Percentiles rank a stretch among this genome's conserved stretches.
Conservation (phyloP, 1,140 invertebrate genomes). For the Drosophila tristis region DNA sequence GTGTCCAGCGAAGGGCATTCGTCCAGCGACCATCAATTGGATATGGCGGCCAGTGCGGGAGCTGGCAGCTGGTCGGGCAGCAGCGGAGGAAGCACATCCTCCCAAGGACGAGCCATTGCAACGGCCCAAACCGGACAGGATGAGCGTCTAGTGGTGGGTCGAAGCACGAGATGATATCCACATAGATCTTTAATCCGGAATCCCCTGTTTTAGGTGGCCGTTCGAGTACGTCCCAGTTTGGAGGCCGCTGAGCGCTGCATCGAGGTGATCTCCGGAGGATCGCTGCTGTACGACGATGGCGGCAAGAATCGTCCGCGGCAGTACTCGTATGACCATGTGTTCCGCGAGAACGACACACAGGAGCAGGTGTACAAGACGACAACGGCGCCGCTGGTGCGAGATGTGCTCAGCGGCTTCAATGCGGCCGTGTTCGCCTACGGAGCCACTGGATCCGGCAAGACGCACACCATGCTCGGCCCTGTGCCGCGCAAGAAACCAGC, state of each 20-base stretch:
- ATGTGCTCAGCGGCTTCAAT: conserved; percentile 96
- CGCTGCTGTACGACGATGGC: conserved; percentile 84
- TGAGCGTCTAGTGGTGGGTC: conserved; percentile 75
- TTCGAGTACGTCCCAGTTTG: conserved; percentile 75
- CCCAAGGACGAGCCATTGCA: conserved; percentile 53
- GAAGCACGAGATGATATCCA: background rate
- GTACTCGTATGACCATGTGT: conserved; percentile 95
- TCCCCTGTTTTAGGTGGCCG: conserved; percentile 64
- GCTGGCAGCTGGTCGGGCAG: conserved; percentile 77
- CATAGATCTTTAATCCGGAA: no score
- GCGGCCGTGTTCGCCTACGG: conserved; percentile 98
- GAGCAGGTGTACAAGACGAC: conserved; percentile 93
- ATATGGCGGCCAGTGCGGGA: conserved; percentile 67
- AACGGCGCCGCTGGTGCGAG: conserved; percentile 92
- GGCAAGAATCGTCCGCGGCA: conserved; percentile 87
- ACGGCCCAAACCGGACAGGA: conserved; percentile 64
- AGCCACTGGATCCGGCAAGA: conserved; percentile 79
- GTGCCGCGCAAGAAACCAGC: conserved; percentile 77
- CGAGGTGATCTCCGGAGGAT: conserved; percentile 78
- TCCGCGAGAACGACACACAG: conserved; percentile 91
- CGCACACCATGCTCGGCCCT: conserved; percentile 83
- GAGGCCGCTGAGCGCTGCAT: conserved; percentile 79
- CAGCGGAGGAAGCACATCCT: conserved; percentile 75
- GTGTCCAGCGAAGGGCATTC: conserved; percentile 50
- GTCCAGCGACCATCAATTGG: background rate